Percentiles rank a stretch among this genome's conserved stretches.
These are phyloP conservation scores for Sciurus carolinensis DNA, from an alignment of 2,797 vertebrate species.

Conservation along the genomic window DNA sequence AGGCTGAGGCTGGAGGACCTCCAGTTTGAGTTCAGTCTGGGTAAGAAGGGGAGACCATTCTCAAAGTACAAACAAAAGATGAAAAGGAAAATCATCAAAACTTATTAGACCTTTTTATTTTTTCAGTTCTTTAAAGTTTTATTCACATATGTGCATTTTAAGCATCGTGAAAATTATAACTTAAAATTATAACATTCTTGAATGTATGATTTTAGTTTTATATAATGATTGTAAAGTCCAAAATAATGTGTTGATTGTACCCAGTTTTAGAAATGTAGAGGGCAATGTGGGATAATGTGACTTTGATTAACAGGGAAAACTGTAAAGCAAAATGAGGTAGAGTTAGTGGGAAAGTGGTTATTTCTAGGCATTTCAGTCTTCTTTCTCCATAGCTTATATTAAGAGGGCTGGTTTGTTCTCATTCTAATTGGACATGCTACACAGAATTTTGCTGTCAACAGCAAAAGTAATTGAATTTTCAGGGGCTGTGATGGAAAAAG, in stretches of 20 bases:
- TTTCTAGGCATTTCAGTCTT: not conserved
- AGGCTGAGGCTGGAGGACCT: too few species aligned
- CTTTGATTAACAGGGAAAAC: conserved; percentile 16
- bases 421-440: not conserved
- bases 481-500: not conserved
- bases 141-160: not conserved
- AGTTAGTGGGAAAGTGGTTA: not conserved
- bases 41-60: too few species aligned
- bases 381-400: not conserved
- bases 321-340: not conserved
- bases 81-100: not conserved
- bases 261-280: not conserved
- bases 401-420: not conserved
- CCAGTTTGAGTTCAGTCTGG: too few species aligned
- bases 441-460: conserved; percentile 40
- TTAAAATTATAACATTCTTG: not conserved
- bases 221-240: not conserved
- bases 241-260: not conserved
- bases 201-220: not conserved
- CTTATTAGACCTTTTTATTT: conserved; percentile 2
- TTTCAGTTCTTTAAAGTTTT: conserved; percentile 17
- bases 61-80: too few species aligned
- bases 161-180: not conserved
- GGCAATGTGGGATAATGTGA: not conserved
- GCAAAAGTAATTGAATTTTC: conserved; percentile 19